phyloP scores from a whole-genome alignment of 1,140 invertebrate genomes.

The Mamestra configurata region DNA sequence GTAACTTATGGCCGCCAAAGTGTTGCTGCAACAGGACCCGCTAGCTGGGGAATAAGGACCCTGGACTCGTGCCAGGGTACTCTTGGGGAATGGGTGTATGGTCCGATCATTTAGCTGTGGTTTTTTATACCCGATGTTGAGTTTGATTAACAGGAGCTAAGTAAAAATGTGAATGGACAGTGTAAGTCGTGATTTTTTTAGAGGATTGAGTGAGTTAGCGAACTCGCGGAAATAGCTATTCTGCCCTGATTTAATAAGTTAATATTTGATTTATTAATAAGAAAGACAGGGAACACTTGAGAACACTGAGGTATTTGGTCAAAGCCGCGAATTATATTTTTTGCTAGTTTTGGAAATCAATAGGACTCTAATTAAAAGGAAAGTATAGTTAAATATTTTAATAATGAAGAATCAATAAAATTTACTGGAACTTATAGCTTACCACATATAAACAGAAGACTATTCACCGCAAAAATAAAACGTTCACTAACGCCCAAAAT shows the following conservation, averaged over 20 bases:
- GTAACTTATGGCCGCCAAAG: conserved; percentile 73
- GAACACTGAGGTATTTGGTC: too few species aligned
- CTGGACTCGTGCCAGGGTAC: conserved; percentile 20
- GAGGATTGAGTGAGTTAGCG: too few species aligned
- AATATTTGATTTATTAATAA: too few species aligned
- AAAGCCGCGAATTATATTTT: too few species aligned
- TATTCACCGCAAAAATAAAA: neutral
- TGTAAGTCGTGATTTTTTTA: neutral
- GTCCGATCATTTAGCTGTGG: neutral
- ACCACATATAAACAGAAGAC: neutral
- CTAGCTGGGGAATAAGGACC: neutral
- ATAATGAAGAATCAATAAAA: too few species aligned
- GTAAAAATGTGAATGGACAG: neutral
- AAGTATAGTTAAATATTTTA: too few species aligned
- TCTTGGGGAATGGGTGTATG: conserved; percentile 5
- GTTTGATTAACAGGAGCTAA: neutral
- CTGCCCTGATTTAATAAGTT: too few species aligned
- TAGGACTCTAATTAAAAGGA: too few species aligned
- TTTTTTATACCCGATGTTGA: neutral
- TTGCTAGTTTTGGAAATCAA: too few species aligned
- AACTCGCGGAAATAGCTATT: too few species aligned
- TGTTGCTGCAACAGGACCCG: conserved; percentile 32
- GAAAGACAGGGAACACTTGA: too few species aligned
- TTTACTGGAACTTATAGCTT: too few species aligned
- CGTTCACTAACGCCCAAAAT: neutral